Evolutionary conservation across 2,888 invertebrate genomes (phyloP), one percentile per base, ranked within the genome.

Genomic region (Agriopis aurantiaria): DNA sequence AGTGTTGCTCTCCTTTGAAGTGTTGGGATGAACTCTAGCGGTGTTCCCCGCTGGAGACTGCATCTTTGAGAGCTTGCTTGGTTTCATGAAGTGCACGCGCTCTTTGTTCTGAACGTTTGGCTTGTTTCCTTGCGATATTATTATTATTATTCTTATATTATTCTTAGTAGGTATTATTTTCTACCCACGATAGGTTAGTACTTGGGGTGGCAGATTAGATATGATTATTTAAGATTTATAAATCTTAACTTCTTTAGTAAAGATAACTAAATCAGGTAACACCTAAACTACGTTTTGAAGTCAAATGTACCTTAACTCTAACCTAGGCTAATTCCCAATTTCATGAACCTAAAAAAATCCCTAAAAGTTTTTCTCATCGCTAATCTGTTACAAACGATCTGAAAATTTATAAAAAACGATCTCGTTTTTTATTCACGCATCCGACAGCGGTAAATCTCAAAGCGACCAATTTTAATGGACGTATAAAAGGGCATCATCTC

Each of bases 381-480:
- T 88, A 87, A 89, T 88, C 88, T 87, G 85, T 78, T 89, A 85
- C 85, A 89, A 91, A 89, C 84, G 87, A 90, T 90, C 84, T 80
- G 83, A 86, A 86, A 87, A 88, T 87, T 87, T 82, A 86, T 88
- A 87, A 88, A 87, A 88, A 86, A 80, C 63, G 77, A 78, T 74
- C 81, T 82, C 84, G 77, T 85, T 86, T 91, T 89, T 88, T 88
- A 89, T 88, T 87, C 86, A 84, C 80, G 84, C 86, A 85, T 87
- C 84, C 83, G 88, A 86, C 84, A 81, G 85, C 86, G 86, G 87
- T 89, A 88, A 91, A 90, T 88, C 90, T 93, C 90, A 90, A 91
- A 92, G 91, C 93, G 91, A 78, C 83, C 83, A 83, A 87, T 91
- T 91, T 91, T 92, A 94, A 93, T 92, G 93, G 93, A 90, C 85